Conservation (phyloP, 2,888 invertebrate genomes). For the Lamellibrachia satsuma region DNA sequence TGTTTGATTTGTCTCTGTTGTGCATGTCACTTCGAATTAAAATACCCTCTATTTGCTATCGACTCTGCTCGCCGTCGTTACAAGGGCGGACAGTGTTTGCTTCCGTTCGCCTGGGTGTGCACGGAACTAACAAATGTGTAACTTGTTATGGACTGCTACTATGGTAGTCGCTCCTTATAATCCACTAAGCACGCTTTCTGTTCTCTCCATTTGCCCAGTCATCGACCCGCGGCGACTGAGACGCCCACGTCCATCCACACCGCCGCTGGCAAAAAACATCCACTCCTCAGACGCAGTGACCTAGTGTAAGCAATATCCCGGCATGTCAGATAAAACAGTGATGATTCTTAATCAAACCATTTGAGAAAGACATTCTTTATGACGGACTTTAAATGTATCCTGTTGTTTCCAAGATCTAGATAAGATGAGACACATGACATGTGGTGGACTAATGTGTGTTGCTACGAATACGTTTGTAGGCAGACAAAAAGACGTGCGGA, state of each 20-base stretch:
- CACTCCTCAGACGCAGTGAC: neutral
- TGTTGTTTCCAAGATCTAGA: neutral
- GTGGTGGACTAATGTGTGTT: neutral
- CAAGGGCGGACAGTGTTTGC: neutral
- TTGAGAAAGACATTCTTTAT: neutral
- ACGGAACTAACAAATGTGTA: no score
- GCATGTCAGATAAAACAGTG: neutral
- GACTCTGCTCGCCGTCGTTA: neutral
- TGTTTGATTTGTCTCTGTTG: neutral
- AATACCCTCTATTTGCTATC: neutral
- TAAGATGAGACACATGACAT: neutral
- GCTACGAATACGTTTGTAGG: neutral
- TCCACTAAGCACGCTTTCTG: no score
- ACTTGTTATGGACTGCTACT: no score
- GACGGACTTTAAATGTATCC: neutral
- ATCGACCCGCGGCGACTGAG: neutral
- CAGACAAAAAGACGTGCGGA: no score
- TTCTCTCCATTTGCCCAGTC: neutral
- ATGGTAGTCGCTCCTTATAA: no score
- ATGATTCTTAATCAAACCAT: neutral
- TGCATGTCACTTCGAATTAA: neutral
- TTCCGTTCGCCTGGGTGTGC: no score
- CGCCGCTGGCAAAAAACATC: neutral
- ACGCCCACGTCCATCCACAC: neutral
- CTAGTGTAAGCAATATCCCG: neutral